Base-by-base conservation (phyloP, 2,888 invertebrate species). In the Hypercompe scribonia region DNA sequence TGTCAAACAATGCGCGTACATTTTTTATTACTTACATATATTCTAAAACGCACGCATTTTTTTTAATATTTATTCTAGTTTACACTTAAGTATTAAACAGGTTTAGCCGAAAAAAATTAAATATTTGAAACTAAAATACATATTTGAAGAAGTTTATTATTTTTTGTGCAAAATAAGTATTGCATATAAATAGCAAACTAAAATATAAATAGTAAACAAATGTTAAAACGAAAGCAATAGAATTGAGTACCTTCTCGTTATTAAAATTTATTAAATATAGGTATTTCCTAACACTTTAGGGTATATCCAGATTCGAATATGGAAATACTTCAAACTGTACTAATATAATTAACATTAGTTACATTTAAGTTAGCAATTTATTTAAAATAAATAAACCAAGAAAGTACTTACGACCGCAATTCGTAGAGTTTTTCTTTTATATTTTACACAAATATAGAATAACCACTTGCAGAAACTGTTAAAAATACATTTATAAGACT, bases 401-500 rank as follows among this genome's bases (percentile, higher is more conserved):
- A 72, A 64, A 33, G 50, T 68, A 81, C 81, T 81, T 81, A 82
- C 82, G 58, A 70, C 65, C 11, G 21, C 46, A 70, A 63, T 28
- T 58, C n/a, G 24, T 71, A 64, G 34, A 65, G 28, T 64, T 31
- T 74, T 34, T 71, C 64, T 68, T 64, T 42, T 39, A 68, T 71
- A 71, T 75, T 79, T 58, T 73, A 73, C 78, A 76, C 46, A 73
- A 72, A 67, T 69, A 72, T 64, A 36, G 65, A 65, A 69, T 64
- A 78, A 54, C 61, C 82, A 81, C 83, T 80, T 82, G 72, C 77
- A 73, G 74, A 74, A 71, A 46, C 73, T 77, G 77, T 76, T 82
- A 77, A 75, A 83, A 84, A 81, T 81, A 83, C 72, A 42, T 81
- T 76, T 73, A 71, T 64, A 36, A 34, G 34, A 73, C 70, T 72